phyloP scores from a whole-genome alignment of 2,888 invertebrate species.

The Tachina lurida region DNA sequence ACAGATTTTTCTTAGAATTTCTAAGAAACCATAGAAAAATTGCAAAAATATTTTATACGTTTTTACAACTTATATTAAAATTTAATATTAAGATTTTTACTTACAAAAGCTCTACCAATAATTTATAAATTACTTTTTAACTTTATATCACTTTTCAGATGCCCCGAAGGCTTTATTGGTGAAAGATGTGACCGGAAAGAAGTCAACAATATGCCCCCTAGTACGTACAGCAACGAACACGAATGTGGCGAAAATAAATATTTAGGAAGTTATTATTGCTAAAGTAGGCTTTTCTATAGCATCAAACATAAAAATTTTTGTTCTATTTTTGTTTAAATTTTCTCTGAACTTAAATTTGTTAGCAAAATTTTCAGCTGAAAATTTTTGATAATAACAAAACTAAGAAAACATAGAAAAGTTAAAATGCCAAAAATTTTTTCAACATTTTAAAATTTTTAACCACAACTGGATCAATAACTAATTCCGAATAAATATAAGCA shows the following conservation, averaged over 20 bases:
- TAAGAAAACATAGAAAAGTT: slow-evolving; percentile 40
- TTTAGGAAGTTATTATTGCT: slow-evolving; percentile 83
- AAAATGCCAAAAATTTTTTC: background rate
- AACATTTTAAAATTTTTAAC: background rate
- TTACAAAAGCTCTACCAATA: background rate
- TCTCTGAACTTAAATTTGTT: slow-evolving; percentile 50
- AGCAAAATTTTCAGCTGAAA: slow-evolving; percentile 40
- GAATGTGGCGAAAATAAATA: slow-evolving; percentile 81
- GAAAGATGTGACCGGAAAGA: slow-evolving; percentile 82
- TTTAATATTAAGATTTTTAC: too few species aligned
- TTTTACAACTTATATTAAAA: too few species aligned
- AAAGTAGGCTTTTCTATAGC: slow-evolving; percentile 84
- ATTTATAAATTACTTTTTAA: background rate
- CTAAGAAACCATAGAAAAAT: too few species aligned
- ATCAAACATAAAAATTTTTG: slow-evolving; percentile 75
- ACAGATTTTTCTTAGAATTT: too few species aligned
- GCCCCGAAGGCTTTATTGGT: slow-evolving; percentile 81
- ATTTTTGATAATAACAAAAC: slow-evolving; percentile 19
- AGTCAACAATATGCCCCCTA: slow-evolving; percentile 80
- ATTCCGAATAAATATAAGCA: slow-evolving; percentile 6
- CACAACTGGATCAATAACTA: background rate
- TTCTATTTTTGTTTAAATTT: slow-evolving; percentile 33
- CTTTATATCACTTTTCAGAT: slow-evolving; percentile 77
- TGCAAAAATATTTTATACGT: too few species aligned
- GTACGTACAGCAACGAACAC: slow-evolving; percentile 83